These are phyloP conservation scores for Geococcyx californianus DNA, from an alignment of 2,113 vertebrate species.

Conservation along the genomic window DNA sequence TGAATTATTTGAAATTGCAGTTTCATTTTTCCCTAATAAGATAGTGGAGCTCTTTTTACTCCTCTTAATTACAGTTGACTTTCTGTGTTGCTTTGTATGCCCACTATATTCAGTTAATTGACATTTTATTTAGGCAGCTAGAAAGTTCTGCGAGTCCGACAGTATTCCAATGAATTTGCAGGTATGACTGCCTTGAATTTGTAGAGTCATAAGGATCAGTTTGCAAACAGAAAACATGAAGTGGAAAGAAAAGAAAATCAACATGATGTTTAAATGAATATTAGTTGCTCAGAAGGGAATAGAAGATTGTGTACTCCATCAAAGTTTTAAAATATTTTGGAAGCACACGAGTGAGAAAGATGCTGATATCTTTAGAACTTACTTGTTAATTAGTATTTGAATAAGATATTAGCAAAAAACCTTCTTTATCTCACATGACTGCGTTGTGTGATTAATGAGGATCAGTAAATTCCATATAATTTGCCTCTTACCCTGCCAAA, in stretches of 20 bases:
- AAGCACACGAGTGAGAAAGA: background rate
- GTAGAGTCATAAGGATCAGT: background rate
- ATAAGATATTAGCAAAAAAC: background rate
- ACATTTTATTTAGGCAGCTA: background rate
- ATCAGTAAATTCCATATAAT: background rate
- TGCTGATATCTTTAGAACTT: background rate
- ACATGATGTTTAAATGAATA: background rate
- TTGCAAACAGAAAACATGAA: background rate
- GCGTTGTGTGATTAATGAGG: too few relatives aligned
- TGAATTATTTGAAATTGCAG: background rate
- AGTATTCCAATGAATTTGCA: background rate
- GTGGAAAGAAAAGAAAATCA: background rate
- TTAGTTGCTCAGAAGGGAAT: background rate
- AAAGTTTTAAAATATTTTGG: background rate
- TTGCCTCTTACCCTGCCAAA: background rate
- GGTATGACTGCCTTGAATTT: background rate
- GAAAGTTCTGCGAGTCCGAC: background rate
- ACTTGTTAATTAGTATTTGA: background rate
- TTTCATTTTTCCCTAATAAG: background rate
- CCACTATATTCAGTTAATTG: background rate
- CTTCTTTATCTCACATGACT: background rate
- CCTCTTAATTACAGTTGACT: background rate
- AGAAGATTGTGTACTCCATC: background rate
- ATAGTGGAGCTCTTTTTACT: background rate
- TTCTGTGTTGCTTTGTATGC: background rate